phyloP scores from a whole-genome alignment of 2,797 vertebrate species.

The Poecilia velifera region DNA sequence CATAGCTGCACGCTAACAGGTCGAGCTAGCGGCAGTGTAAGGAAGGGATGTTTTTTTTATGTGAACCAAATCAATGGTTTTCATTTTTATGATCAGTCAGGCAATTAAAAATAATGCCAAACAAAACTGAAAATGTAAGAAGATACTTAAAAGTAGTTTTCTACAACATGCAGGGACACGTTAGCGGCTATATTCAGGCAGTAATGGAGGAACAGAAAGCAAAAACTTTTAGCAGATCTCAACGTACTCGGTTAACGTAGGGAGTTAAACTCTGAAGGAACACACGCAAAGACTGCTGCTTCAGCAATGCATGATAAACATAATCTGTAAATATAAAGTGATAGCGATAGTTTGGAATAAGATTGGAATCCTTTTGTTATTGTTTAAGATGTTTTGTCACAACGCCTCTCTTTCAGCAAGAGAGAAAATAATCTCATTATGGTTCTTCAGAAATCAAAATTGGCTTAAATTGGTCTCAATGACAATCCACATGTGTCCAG shows the following conservation, averaged over 20 bases:
- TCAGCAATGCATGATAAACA: neutral
- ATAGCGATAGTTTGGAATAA: neutral
- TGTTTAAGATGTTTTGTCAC: no score
- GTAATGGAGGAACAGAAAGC: neutral
- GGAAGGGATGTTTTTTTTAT: neutral
- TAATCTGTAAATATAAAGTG: neutral
- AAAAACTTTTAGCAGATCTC: neutral
- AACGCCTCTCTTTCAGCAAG: no score
- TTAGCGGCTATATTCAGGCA: neutral
- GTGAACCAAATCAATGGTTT: neutral
- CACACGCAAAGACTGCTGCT: neutral
- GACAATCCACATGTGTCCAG: neutral
- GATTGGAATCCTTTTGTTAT: neutral
- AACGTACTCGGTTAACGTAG: neutral
- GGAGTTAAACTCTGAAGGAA: neutral
- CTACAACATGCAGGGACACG: neutral
- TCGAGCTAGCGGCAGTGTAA: neutral
- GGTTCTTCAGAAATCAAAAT: neutral
- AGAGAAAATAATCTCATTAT: neutral
- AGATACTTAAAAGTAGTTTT: neutral
- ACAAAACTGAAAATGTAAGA: neutral
- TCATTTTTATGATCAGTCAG: neutral
- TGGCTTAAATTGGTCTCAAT: neutral
- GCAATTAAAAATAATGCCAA: neutral
- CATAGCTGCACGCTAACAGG: neutral